phyloP scores from a whole-genome alignment of 2,113 vertebrate species.

The Hydropotes inermis region DNA sequence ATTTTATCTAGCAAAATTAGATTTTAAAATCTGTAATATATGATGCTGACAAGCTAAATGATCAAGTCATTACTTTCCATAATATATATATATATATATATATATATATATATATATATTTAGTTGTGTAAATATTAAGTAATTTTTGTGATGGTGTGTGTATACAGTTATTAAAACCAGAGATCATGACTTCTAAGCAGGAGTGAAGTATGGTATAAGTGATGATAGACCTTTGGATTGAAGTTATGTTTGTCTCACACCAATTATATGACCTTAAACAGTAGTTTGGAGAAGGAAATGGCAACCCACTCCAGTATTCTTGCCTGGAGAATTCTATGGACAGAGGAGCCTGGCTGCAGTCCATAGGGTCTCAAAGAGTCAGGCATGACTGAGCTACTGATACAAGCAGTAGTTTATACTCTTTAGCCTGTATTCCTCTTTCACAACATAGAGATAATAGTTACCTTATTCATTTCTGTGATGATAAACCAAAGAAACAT shows the following conservation, averaged over 20 bases:
- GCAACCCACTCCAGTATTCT: background rate
- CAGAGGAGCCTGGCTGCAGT: background rate
- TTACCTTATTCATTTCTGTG: background rate
- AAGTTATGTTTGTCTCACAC: background rate
- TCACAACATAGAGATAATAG: background rate
- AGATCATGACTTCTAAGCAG: background rate
- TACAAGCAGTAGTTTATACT: background rate
- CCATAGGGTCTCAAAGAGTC: background rate
- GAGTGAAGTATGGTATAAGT: background rate
- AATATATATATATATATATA: background rate
- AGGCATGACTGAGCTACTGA: background rate
- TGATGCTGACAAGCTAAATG: background rate
- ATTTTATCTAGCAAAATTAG: slow-evolving; percentile 18
- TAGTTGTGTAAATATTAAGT: slow-evolving; percentile 1
- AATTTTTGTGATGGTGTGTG: background rate
- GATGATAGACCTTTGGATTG: background rate
- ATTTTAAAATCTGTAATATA: background rate
- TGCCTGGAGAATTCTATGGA: background rate
- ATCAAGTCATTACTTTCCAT: background rate
- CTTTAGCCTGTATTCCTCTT: background rate
- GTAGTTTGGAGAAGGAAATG: background rate
- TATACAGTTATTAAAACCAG: background rate
- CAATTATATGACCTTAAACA: background rate
- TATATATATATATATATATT: background rate
- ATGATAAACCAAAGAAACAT: background rate